Evolutionary conservation across 2,888 invertebrate species (phyloP), one percentile per base, ranked within the genome.

Genomic region (Trissolcus japonicus): DNA sequence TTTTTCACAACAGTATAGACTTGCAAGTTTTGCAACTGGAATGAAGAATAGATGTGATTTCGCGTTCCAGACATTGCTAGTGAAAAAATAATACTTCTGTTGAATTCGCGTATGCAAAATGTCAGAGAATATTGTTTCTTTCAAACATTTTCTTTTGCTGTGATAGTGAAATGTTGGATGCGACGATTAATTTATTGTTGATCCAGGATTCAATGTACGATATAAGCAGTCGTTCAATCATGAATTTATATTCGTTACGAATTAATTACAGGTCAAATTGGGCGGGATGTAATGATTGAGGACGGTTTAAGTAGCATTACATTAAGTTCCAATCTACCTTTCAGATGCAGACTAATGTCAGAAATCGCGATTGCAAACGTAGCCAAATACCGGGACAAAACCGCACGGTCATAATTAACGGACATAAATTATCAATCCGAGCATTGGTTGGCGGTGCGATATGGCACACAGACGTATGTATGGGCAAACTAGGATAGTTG

Each of bases 341-440:
- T 77, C 72, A 77, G 72, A 63, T 72, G 13, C 76, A 72, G 76
- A 63, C 72, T 61, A 67, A 72, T 72, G 72, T 76, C 77, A 72
- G 75, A 46, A 69, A 67, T 75, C 73, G 69, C 72, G 77, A 78
- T 76, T 76, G 74, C 82, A 80, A 80, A 80, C 81, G 80, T 79
- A 77, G 76, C 76, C 82, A 80, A 85, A 83, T 84, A 82, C 80
- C 80, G 80, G 76, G 79, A 79, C 82, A 81, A 83, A 81, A 85
- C 87, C 86, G 83, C 84, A 85, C 77, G 83, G 81, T 86, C 86
- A 87, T 88, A 87, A 88, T 88, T 88, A 88, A 88, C 87, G 82
- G 86, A 82, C 87, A 88, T 88, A 87, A 88, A 88, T 88, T 88
- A 88, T 87, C 86, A 87, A 88, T 88, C 85, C 83, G 86, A 85